Evolutionary conservation across 2,888 invertebrate genomes (phyloP), one percentile per base, ranked within the genome.

Genomic region (Drosophila histrio): DNA sequence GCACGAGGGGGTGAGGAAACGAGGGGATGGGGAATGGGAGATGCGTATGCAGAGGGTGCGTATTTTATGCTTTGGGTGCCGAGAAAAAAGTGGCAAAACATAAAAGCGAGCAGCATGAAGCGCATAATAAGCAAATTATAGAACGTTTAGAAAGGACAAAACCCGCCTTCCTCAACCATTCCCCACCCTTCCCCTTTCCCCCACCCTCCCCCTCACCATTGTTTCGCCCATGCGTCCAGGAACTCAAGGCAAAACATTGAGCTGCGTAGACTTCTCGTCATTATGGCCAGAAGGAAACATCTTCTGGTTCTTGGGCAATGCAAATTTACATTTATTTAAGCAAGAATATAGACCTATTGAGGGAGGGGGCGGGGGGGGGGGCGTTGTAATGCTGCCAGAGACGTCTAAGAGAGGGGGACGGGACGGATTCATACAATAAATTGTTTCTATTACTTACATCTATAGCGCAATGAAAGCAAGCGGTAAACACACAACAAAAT

Each of bases 111-210:
- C 77, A 85, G 82, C 84, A 85, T 64, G 72, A 77, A 78, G 80
- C 86, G 83, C 86, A 90, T 89, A 90, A 90, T 89, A 90, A 90
- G 87, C 90, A 90, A 90, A 90, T 90, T 90, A 89, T 87, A 84
- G 72, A 89, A 78, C 77, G 87, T 79, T 89, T 89, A 89, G 79
- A 89, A 85, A 80, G 80, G 89, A 78, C 74, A 87, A 73, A 67
- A 68, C 62, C 68, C 57, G 57, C 43, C 63, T 50, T 41, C 46
- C 38, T 26, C 11, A n/a, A n/a, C 17, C 11, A 1, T 5, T 22
- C 1, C 50, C 1, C 2, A n/a, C 9, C 13, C 24, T 17, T 7
- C 54, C 39, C 30, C 17, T 53, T 24, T 19, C 19, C 36, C 44
- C 21, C 30, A 8, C 22, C 8, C 15, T 3, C 9, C 19, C 6